A percentile compares a stretch with the other conserved stretches of the same genome.
phyloP scores from a whole-genome alignment of 2,888 invertebrate genomes.

The Rhagonycha lutea region DNA sequence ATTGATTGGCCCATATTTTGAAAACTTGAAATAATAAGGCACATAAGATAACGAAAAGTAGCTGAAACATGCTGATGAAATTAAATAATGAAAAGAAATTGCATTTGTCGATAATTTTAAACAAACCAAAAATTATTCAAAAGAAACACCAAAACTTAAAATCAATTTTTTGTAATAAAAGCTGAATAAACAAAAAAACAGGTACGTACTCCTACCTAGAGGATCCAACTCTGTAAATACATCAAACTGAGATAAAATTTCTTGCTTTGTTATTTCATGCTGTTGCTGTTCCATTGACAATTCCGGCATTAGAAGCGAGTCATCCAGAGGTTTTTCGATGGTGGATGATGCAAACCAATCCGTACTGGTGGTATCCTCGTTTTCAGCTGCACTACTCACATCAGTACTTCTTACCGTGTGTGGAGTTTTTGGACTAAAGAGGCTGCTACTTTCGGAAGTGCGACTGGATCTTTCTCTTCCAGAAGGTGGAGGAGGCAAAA shows the following conservation, averaged over 20 bases:
- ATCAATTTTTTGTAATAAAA: neutral
- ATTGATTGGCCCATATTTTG: neutral
- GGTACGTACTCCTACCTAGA: slow-evolving; percentile 73
- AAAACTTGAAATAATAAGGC: neutral
- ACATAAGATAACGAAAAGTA: slow-evolving; percentile 12
- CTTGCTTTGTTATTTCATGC: slow-evolving; percentile 51
- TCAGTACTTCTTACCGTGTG: slow-evolving; percentile 43
- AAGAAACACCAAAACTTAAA: neutral
- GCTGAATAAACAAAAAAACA: slow-evolving; percentile 14
- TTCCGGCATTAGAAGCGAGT: slow-evolving; percentile 39
- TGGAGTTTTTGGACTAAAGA: slow-evolving; percentile 53
- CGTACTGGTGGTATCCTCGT: slow-evolving; percentile 48
- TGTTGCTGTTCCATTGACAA: slow-evolving; percentile 49
- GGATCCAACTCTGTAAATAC: slow-evolving; percentile 94
- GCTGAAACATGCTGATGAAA: slow-evolving; percentile 22
- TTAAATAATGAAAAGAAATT: slow-evolving; percentile 8
- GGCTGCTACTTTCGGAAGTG: slow-evolving; percentile 47
- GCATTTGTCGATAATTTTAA: neutral
- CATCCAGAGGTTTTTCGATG: slow-evolving; percentile 50
- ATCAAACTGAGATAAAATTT: slow-evolving; percentile 71
- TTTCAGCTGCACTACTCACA: slow-evolving; percentile 33
- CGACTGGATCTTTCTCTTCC: slow-evolving; percentile 41
- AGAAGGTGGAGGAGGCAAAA: slow-evolving; percentile 50
- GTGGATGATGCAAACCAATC: slow-evolving; percentile 52
- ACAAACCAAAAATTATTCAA: neutral